Evolutionary conservation across 2,797 vertebrate species (phyloP).

Genomic region (Decapterus maruadsi): DNA sequence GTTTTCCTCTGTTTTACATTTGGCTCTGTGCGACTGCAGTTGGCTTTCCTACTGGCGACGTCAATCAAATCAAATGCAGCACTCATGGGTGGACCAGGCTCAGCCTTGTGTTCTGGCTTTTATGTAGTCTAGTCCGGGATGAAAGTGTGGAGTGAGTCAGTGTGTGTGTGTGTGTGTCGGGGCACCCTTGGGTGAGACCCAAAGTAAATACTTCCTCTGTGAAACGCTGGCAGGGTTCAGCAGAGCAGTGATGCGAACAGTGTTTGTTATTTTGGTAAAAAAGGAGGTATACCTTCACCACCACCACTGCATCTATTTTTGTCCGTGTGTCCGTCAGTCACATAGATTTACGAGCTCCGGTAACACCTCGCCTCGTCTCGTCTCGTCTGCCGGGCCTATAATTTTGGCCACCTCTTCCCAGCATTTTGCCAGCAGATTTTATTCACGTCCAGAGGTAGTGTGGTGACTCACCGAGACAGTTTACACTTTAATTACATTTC

Average conservation of each 20-base stretch:
- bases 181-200: constrained; percentile 42
- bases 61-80: constrained; percentile 27
- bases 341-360: constrained; percentile 32
- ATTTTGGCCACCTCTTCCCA: constrained; percentile 14
- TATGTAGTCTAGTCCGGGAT: constrained; percentile 2
- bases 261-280: constrained; percentile 23
- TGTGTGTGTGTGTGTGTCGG: not conserved
- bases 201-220: constrained; percentile 33
- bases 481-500: constrained; percentile 52
- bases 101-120: constrained; percentile 35
- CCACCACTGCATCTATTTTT: not conserved
- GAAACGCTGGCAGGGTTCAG: constrained; percentile 24
- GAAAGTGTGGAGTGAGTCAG: constrained; percentile 43
- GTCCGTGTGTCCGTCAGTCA: constrained; percentile 7
- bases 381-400: constrained; percentile 9
- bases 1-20: constrained; percentile 2
- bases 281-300: not conserved
- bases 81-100: constrained; percentile 6
- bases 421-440: constrained; percentile 44
- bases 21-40: not conserved
- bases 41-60: not conserved
- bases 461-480: constrained; percentile 39
- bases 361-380: not conserved
- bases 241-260: constrained; percentile 27
- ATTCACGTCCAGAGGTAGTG: constrained; percentile 36